A percentile compares a stretch with the other conserved stretches of the same genome.
Evolutionary conservation across 2,888 invertebrate species (phyloP).

Genomic region (Drosophila nr. perissopoda): DNA sequence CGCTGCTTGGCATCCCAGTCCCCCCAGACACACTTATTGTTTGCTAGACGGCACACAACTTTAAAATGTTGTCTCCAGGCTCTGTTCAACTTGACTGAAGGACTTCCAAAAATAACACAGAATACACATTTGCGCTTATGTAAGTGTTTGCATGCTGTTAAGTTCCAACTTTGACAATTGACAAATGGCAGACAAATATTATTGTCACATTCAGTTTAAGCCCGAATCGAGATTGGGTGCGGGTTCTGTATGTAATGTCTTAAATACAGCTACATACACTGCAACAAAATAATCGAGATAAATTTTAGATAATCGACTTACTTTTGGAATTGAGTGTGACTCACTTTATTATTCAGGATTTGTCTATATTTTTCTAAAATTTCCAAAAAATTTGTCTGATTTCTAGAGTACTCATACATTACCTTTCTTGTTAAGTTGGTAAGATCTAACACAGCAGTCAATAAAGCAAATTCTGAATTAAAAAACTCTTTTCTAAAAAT

Average conservation of each 20-base stretch:
- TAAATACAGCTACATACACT: neutral
- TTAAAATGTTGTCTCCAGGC: conserved; percentile 35
- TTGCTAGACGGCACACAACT: conserved; percentile 45
- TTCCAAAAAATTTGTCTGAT: neutral
- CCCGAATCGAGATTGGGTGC: neutral
- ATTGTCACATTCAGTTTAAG: conserved; percentile 25
- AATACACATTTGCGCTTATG: conserved; percentile 18
- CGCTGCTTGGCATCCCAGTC: conserved; percentile 10
- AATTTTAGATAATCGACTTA: neutral
- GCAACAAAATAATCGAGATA: neutral
- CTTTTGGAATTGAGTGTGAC: neutral
- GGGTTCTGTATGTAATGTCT: neutral
- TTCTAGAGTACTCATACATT: neutral
- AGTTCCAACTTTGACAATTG: conserved; percentile 38
- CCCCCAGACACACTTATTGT: conserved; percentile 25
- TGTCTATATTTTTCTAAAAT: neutral
- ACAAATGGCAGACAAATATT: conserved; percentile 37
- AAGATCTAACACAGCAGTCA: neutral
- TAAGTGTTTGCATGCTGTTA: conserved; percentile 26
- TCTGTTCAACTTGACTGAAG: neutral
- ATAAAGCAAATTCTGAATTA: neutral
- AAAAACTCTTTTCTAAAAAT: neutral
- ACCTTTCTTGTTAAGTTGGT: too few species aligned
- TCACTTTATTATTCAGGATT: neutral
- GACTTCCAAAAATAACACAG: conserved; percentile 3